These are phyloP conservation scores for Heliconius himera DNA, from an alignment of 1,140 invertebrate genomes.

Conservation along the genomic window DNA sequence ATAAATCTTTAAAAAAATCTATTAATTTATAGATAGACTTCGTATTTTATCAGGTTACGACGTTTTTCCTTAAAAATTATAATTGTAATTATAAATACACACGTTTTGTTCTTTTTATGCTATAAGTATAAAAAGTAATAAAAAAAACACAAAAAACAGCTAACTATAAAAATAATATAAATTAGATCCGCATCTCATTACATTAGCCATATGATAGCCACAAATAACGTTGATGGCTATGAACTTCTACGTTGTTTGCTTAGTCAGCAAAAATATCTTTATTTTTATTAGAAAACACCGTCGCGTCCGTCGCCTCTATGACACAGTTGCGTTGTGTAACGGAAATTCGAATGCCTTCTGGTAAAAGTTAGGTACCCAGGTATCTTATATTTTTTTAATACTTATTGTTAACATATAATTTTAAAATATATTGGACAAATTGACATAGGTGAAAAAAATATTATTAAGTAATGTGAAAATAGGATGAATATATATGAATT, in stretches of 20 bases:
- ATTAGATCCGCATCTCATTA: not conserved
- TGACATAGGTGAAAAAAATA: too few relatives aligned
- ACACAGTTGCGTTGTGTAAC: not conserved
- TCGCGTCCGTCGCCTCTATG: not conserved
- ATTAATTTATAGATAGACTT: too few relatives aligned
- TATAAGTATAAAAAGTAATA: not conserved
- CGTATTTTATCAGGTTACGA: too few relatives aligned
- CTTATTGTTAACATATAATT: too few relatives aligned
- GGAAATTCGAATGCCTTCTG: too few relatives aligned
- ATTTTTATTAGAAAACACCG: not conserved
- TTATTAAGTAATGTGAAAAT: too few relatives aligned
- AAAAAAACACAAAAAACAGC: not conserved
- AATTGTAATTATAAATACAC: too few relatives aligned
- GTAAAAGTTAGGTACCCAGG: too few relatives aligned
- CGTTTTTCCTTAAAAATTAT: too few relatives aligned
- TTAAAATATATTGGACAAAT: too few relatives aligned
- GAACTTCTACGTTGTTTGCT: not conserved
- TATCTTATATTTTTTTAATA: too few relatives aligned
- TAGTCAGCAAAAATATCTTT: slow-evolving; percentile 12
- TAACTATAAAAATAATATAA: not conserved
- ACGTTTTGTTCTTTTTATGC: not conserved
- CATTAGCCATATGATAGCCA: not conserved
- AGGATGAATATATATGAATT: too few relatives aligned
- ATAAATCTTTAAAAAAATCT: not conserved
- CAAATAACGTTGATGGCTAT: not conserved